phyloP scores from a whole-genome alignment of 1,140 invertebrate genomes.

The Drosophila neocordata region DNA sequence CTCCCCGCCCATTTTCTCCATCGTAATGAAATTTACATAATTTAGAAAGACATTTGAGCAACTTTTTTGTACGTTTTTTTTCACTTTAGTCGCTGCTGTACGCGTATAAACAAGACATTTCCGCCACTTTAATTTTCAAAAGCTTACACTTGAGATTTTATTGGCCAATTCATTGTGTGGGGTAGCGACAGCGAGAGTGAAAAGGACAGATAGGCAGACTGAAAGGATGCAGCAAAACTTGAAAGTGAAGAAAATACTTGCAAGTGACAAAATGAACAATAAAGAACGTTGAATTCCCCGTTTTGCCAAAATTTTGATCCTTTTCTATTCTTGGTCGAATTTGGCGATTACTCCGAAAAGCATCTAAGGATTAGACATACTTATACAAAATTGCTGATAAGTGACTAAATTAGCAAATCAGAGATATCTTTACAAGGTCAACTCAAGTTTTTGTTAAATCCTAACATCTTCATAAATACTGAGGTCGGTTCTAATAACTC shows the following conservation, averaged over 20 bases:
- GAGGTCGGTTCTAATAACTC: too few species aligned
- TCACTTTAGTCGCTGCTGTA: slow-evolving; percentile 35
- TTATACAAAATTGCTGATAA: too few species aligned
- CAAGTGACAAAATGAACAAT: slow-evolving; percentile 31
- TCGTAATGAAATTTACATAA: slow-evolving; percentile 80
- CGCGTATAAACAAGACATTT: slow-evolving; percentile 81
- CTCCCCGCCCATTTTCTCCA: neutral
- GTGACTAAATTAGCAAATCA: too few species aligned
- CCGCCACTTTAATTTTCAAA: slow-evolving; percentile 81
- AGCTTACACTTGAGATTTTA: slow-evolving; percentile 81
- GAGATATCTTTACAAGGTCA: too few species aligned
- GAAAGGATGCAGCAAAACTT: slow-evolving; percentile 41
- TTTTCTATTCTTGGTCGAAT: neutral
- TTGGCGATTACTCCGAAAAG: too few species aligned
- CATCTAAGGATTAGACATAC: too few species aligned
- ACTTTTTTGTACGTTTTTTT: slow-evolving; percentile 42
- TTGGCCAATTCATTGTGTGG: slow-evolving; percentile 79
- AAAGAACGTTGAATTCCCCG: neutral
- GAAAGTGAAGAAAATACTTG: slow-evolving; percentile 57
- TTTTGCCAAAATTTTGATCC: neutral
- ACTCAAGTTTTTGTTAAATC: too few species aligned
- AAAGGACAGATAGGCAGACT: neutral
- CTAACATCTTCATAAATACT: too few species aligned
- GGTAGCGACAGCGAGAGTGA: slow-evolving; percentile 44
- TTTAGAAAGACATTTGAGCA: slow-evolving; percentile 79